Percentiles rank a stretch among this genome's conserved stretches.
phyloP scores from a whole-genome alignment of 2,888 invertebrate species.

The Tiphia femorata region DNA sequence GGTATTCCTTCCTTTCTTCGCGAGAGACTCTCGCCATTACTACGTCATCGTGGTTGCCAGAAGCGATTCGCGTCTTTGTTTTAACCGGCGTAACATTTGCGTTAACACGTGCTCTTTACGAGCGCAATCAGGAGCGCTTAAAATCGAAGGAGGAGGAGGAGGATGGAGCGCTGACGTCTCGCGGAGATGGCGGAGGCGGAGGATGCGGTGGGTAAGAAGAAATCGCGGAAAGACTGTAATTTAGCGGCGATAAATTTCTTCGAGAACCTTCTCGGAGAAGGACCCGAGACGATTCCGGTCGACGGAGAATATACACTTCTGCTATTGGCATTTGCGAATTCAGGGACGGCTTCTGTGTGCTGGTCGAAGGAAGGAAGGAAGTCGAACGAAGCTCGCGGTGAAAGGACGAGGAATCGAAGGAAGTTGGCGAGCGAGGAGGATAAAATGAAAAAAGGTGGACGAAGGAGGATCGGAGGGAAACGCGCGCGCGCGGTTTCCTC shows the following conservation, averaged over 20 bases:
- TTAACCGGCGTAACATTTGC: slow-evolving; percentile 22
- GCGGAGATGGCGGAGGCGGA: neutral
- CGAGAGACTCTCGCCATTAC: neutral
- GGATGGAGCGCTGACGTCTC: neutral
- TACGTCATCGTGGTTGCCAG: neutral
- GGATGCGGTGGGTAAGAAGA: slow-evolving; percentile 1
- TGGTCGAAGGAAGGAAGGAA: no score
- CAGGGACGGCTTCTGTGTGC: no score
- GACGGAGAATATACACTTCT: neutral
- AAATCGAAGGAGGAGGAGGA: neutral
- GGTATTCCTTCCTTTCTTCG: neutral
- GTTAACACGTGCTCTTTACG: slow-evolving; percentile 37
- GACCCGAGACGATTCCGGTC: neutral
- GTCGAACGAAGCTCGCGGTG: no score
- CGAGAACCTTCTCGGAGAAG: slow-evolving; percentile 15
- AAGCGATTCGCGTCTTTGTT: slow-evolving; percentile 32
- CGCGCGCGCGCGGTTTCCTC: no score
- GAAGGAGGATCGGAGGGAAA: neutral
- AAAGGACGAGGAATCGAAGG: neutral
- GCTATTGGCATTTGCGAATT: neutral
- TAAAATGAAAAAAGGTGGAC: neutral
- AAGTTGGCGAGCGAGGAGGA: neutral
- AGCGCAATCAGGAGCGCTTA: slow-evolving; percentile 25
- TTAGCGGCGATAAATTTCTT: slow-evolving; percentile 37
- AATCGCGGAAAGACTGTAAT: slow-evolving; percentile 36